Evolutionary conservation across 2,797 vertebrate species (phyloP).

Genomic region (Phataginus tetradactyla): DNA sequence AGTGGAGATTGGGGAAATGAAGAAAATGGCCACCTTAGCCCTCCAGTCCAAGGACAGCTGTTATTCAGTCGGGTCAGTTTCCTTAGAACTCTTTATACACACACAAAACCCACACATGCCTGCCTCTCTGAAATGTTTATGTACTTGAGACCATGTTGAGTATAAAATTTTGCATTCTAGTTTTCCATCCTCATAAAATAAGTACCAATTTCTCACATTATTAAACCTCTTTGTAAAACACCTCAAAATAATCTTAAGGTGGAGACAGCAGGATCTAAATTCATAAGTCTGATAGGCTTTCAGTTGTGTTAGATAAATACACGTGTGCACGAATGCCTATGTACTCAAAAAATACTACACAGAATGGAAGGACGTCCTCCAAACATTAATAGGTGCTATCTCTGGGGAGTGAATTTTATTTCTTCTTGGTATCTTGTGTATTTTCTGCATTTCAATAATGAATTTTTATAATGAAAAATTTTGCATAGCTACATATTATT

Average conservation of each 20-base stretch:
- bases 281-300: not conserved
- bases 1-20: not conserved
- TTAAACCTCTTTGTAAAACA: slow-evolving; percentile 49
- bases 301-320: not conserved
- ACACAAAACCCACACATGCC: not conserved
- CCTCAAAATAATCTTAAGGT: not conserved
- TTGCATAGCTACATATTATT: not conserved
- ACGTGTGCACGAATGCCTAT: not conserved
- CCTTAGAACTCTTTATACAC: not conserved
- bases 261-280: not conserved
- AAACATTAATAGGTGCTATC: not conserved
- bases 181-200: slow-evolving; percentile 44
- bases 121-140: not conserved
- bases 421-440: not conserved
- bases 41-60: not conserved
- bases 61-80: not conserved
- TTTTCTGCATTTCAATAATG: not conserved
- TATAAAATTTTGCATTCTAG: slow-evolving; percentile 17
- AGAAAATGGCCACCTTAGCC: not conserved
- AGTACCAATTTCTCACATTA: slow-evolving; percentile 46
- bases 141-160: not conserved
- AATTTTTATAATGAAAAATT: slow-evolving; percentile 9
- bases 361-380: not conserved
- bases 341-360: not conserved
- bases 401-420: not conserved